Base-by-base conservation (phyloP, 2,113 vertebrate genomes). In the Gadus chalcogrammus region DNA sequence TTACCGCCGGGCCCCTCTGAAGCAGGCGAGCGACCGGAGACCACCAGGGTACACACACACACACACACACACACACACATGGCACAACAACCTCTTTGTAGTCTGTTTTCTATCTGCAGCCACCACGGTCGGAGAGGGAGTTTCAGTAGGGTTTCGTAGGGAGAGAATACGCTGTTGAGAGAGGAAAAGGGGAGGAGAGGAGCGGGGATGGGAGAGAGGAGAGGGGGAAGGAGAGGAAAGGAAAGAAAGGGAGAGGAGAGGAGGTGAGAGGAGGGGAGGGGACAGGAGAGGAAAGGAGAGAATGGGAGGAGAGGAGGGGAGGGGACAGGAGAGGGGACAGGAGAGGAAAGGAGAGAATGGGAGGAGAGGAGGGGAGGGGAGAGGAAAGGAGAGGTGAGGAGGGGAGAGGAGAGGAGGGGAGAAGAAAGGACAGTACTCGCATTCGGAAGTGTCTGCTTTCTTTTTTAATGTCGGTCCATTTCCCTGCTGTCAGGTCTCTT, bases 1-100 rank as follows among this genome's bases (percentile, higher is more conserved):
- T 66, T 73, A 72, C 69, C 66, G 22, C 75, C 27, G 67, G 53
- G 53, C 20, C 75, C 75, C 65, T 77, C 62, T 74, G 75, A 69
- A 56, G 62, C 15, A 27, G 31, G 28, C 67, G n/a, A 13, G 9
- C 42, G 65, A 74, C 79, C 60, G 15, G 27, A 65, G 73, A 68
- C 73, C 67, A 79, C 61, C 20, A 48, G 59, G 74, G 31, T 2
- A 7, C 24, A 52, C 42, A 28, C 76, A 56, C 28, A 53, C 61
- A 61, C 77, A 13, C 77, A 13, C 42, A 7, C 24, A 52, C 42
- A 28, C 76, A 56, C 28, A 53, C 61, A 61, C 77, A 3, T 1
- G 42, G 42, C 42, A 48, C 42, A 13, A 13, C 42, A 9, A 48
- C 9, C 12, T 48, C 8, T 48, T 48, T 48, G 12, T 48, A 48